Evolutionary conservation across 2,888 invertebrate species (phyloP), one percentile per base, ranked within the genome.

Genomic region (Aplocera efformata): DNA sequence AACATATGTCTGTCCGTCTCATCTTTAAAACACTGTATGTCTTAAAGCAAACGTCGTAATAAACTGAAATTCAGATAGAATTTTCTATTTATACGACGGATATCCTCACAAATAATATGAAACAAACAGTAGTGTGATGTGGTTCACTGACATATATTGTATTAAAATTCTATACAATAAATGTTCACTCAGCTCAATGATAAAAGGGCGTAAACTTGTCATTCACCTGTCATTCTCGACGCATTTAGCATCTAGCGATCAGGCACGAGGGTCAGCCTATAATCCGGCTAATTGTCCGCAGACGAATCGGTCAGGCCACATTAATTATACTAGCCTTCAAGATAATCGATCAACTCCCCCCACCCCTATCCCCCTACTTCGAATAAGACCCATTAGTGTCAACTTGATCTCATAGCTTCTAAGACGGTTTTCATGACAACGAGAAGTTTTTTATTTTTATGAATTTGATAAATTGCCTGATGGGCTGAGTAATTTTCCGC

Each of bases 301-400:
- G 60, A 53, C 55, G 52, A 56, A 61, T 60, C 65, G 67, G 67
- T 65, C 69, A 69, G 64, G 54, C 53, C 63, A 68, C 79, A 75
- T 79, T 79, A 81, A 80, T 81, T 81, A 79, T 67, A 71, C 59
- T 55, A 61, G 60, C 55, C 62, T 66, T 60, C 58, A 51, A 60
- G 64, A 56, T 60, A 65, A 70, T 67, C 67, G 71, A 81, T 82
- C 78, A 78, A 47, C 46, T 51, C 51, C 58, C 53, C 34, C 50
- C 38, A 32, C 49, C 34, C 34, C 23, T 49, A 45, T 24, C 45
- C 38, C n/a, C 39, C 50, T 48, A 49, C 49, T 50, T 56, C 48
- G 49, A 62, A 72, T 67, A 68, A 67, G 61, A 55, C 58, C 65
- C 72, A 74, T 78, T 70, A 79, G 63, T 67, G 73, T 70, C 73